These are phyloP conservation scores for Heterochromis multidens DNA, from an alignment of 2,113 vertebrate species.

Conservation along the genomic window DNA sequence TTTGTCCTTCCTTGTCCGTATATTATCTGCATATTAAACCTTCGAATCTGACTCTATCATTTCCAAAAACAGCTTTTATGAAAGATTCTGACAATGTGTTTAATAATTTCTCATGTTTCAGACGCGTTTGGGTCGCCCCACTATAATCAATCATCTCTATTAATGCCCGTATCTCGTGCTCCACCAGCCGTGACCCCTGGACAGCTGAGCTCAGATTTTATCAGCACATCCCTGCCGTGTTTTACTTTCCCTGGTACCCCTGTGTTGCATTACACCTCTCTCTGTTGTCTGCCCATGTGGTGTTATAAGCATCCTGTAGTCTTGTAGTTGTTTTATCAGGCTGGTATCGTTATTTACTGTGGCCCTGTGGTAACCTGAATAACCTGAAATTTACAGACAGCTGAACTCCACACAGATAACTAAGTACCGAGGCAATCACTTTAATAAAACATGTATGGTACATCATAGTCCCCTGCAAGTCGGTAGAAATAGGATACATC, in stretches of 20 bases:
- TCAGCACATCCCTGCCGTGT: conserved; percentile 36
- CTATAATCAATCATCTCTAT: conserved; percentile 73
- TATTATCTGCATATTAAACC: conserved; percentile 49
- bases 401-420: not conserved
- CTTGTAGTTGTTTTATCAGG: conserved; percentile 49
- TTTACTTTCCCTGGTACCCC: conserved; percentile 56
- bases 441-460: not conserved
- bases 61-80: conserved; percentile 23
- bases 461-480: fast-evolving
- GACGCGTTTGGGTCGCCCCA: conserved; percentile 22
- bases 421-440: not conserved
- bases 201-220: conserved; percentile 73
- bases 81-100: conserved; percentile 54
- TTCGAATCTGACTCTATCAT: conserved; percentile 18
- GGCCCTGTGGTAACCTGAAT: conserved; percentile 34
- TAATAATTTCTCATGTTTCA: conserved; percentile 62
- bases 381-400: conserved; percentile 23
- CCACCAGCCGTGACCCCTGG: conserved; percentile 65
- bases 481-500: not conserved
- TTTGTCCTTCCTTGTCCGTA: conserved; percentile 45
- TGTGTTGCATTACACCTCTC: conserved; percentile 25
- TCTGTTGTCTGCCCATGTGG: conserved; percentile 35
- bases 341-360: conserved; percentile 15
- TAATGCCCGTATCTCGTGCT: conserved; percentile 68
- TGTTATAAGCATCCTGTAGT: conserved; percentile 32